These are phyloP conservation scores for Megaptera novaeangliae DNA, from an alignment of 2,113 vertebrate genomes.

Conservation along the genomic window DNA sequence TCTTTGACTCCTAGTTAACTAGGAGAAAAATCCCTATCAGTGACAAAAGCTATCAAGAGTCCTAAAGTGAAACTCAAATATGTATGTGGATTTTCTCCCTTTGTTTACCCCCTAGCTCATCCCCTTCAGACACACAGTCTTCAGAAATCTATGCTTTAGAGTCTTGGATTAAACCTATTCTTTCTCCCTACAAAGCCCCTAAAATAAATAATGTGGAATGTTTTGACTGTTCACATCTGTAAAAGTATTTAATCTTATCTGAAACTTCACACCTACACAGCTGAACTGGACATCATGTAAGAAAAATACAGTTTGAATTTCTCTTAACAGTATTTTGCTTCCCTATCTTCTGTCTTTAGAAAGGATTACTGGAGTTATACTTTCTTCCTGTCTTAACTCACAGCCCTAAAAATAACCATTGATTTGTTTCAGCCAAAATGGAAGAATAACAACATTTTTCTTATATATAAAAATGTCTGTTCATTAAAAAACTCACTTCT, in stretches of 20 bases:
- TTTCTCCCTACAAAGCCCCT: background rate
- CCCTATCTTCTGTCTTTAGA: background rate
- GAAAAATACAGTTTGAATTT: background rate
- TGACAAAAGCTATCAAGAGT: background rate
- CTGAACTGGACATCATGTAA: background rate
- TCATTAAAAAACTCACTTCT: background rate
- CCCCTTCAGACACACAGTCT: background rate
- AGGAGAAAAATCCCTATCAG: background rate
- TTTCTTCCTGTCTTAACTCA: background rate
- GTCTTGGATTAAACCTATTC: background rate
- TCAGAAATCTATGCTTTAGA: background rate
- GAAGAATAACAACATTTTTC: background rate
- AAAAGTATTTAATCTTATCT: slow-evolving; percentile 4
- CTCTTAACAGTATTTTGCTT: background rate
- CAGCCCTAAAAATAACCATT: background rate
- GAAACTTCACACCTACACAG: background rate
- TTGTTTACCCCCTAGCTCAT: background rate
- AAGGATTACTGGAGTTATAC: background rate
- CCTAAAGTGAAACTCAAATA: background rate
- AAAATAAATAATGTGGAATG: background rate
- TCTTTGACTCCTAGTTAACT: background rate
- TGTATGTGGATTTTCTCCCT: background rate
- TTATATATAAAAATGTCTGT: background rate
- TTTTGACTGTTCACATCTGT: background rate
- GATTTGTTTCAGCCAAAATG: background rate